Evolutionary conservation across 2,797 vertebrate genomes (phyloP).

Genomic region (Danionella dracula): DNA sequence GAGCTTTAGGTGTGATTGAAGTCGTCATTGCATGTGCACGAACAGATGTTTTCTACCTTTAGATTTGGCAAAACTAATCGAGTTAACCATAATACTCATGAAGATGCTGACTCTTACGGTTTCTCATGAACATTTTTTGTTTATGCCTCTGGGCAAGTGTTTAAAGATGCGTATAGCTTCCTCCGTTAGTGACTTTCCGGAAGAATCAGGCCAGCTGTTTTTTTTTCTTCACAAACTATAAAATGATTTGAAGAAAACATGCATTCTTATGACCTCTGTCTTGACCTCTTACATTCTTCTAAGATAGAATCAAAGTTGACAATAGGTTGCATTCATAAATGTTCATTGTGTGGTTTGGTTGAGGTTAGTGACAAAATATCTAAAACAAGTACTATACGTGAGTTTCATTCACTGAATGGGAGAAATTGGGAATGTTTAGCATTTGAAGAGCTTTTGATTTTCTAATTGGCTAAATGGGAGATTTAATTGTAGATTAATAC

Average conservation of each 20-base stretch:
- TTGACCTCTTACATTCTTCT: slow-evolving; percentile 6
- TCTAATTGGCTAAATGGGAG: no score
- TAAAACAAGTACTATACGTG: no score
- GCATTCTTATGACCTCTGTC: background rate
- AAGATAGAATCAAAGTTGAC: background rate
- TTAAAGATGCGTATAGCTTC: background rate
- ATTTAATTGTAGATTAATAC: no score
- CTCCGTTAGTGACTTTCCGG: background rate
- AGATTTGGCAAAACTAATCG: background rate
- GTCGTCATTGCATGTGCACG: background rate
- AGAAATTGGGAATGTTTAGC: no score
- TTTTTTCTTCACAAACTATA: background rate
- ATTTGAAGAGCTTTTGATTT: no score
- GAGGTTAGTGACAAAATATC: no score
- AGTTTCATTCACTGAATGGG: no score
- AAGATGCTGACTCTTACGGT: background rate
- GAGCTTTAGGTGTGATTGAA: background rate
- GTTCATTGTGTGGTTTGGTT: no score
- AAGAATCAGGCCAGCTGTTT: slow-evolving; percentile 13
- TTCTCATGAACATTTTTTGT: slow-evolving; percentile 2
- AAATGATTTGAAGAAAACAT: background rate
- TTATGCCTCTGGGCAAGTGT: slow-evolving; percentile 19
- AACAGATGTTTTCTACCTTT: slow-evolving; percentile 16
- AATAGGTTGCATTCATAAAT: background rate
- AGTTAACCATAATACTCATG: slow-evolving; percentile 8